Percentiles rank a stretch among this genome's conserved stretches.
phyloP scores from a whole-genome alignment of 2,888 invertebrate genomes.

The Drosophila rubida region DNA sequence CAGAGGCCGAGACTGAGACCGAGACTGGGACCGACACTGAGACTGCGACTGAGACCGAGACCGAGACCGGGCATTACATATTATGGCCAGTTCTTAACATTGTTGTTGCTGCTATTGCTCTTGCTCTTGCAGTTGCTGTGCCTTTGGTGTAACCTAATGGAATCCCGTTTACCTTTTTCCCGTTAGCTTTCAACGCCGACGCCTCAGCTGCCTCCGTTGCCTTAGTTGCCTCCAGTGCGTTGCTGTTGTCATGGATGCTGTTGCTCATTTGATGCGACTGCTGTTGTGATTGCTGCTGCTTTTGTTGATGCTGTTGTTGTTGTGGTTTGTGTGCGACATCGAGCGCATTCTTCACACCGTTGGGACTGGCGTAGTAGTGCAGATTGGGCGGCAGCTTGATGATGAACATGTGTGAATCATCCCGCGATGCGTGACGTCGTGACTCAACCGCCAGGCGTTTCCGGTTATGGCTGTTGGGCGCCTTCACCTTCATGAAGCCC shows the following conservation, averaged over 20 bases:
- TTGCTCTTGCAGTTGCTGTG: conserved; percentile 28
- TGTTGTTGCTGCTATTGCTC: conserved; percentile 39
- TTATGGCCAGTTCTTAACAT: conserved; percentile 57
- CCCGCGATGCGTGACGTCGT: conserved; percentile 88
- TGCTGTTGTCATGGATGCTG: conserved; percentile 35
- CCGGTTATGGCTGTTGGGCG: conserved; percentile 91
- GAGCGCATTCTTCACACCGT: conserved; percentile 76
- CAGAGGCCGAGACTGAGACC: background rate
- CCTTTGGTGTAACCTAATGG: conserved; percentile 77
- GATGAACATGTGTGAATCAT: conserved; percentile 94
- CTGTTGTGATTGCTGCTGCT: conserved; percentile 30
- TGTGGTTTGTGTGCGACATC: conserved; percentile 42
- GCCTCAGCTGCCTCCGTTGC: conserved; percentile 49
- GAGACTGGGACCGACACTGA: background rate
- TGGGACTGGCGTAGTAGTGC: conserved; percentile 91
- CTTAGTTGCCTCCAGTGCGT: conserved; percentile 53
- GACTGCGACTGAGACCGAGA: conserved; percentile 5
- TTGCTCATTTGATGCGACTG: conserved; percentile 37
- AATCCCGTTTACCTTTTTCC: conserved; percentile 84
- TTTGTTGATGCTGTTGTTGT: conserved; percentile 33
- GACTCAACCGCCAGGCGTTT: conserved; percentile 92
- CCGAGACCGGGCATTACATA: conserved; percentile 25
- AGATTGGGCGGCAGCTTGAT: conserved; percentile 94
- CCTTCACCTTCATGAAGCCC: conserved; percentile 90
- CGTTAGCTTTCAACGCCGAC: conserved; percentile 82